These are phyloP conservation scores for Lasioglossum albipes DNA, from an alignment of 1,140 invertebrate genomes.

Conservation along the genomic window DNA sequence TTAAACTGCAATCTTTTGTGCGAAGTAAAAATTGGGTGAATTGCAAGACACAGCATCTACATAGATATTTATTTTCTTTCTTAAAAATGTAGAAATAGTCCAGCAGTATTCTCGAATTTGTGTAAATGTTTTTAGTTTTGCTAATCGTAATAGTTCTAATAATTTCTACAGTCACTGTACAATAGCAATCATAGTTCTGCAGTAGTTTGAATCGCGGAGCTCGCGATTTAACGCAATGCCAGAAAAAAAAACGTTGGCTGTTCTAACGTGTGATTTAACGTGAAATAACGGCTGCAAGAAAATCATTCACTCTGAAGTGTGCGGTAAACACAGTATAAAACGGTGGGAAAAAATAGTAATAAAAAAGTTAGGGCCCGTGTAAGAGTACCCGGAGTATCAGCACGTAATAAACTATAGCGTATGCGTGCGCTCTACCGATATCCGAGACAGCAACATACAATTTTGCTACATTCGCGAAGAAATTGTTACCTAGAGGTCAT, in stretches of 20 bases:
- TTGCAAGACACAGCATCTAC: too few species aligned
- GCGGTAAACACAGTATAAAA: slow-evolving; percentile 20
- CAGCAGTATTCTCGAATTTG: too few species aligned
- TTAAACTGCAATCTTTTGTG: background rate
- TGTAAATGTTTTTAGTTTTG: too few species aligned
- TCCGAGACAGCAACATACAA: slow-evolving; percentile 56
- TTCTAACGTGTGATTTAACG: background rate
- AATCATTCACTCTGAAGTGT: slow-evolving; percentile 5
- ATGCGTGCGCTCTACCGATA: slow-evolving; percentile 44
- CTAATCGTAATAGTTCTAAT: too few species aligned
- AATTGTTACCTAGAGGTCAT: slow-evolving; percentile 53
- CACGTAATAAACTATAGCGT: slow-evolving; percentile 39
- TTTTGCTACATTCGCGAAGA: slow-evolving; percentile 59
- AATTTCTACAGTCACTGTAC: too few species aligned
- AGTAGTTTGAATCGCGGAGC: background rate
- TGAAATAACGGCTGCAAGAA: background rate
- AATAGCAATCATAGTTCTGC: background rate
- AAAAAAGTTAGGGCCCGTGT: slow-evolving; percentile 8
- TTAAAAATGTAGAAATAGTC: too few species aligned
- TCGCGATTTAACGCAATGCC: background rate
- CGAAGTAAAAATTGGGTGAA: too few species aligned
- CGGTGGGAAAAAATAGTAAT: background rate
- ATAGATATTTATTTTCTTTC: too few species aligned
- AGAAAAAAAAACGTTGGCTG: background rate
- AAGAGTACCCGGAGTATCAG: slow-evolving; percentile 15